A percentile compares a stretch with the other conserved stretches of the same genome.
Evolutionary conservation across 2,888 invertebrate genomes (phyloP).

Genomic region (Orthonychiurus folsomi): DNA sequence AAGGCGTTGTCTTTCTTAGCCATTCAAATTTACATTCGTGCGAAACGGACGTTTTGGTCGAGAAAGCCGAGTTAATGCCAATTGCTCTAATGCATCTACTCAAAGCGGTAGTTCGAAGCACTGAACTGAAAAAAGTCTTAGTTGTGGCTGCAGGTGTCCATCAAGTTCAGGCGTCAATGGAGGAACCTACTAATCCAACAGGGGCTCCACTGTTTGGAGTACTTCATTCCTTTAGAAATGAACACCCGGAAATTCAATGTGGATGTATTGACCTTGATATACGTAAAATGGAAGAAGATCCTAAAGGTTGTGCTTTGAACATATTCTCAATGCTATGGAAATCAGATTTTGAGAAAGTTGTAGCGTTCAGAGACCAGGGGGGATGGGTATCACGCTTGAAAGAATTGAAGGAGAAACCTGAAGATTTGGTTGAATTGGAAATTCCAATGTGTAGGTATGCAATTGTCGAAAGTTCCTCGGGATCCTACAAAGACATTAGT

Average conservation of each 20-base stretch:
- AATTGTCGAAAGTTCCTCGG: background rate
- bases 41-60: background rate
- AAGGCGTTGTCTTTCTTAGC: too few species aligned
- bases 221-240: conserved; percentile 4
- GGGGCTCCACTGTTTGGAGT: conserved; percentile 6
- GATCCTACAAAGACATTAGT: background rate
- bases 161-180: background rate
- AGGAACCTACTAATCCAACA: conserved; percentile 4
- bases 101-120: background rate
- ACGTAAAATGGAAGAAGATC: background rate
- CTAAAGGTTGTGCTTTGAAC: background rate
- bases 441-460: background rate
- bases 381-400: background rate
- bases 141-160: background rate
- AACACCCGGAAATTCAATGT: background rate
- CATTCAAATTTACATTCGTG: too few species aligned
- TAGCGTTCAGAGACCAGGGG: background rate
- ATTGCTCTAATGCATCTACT: background rate
- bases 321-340: background rate
- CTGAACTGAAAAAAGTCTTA: background rate
- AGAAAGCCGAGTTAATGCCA: background rate
- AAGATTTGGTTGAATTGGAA: background rate
- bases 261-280: conserved; percentile 6
- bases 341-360: background rate
- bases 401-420: background rate